Evolutionary conservation across 2,797 vertebrate species (phyloP), one percentile per base, ranked within the genome.

Genomic region (Lateolabrax maculatus): DNA sequence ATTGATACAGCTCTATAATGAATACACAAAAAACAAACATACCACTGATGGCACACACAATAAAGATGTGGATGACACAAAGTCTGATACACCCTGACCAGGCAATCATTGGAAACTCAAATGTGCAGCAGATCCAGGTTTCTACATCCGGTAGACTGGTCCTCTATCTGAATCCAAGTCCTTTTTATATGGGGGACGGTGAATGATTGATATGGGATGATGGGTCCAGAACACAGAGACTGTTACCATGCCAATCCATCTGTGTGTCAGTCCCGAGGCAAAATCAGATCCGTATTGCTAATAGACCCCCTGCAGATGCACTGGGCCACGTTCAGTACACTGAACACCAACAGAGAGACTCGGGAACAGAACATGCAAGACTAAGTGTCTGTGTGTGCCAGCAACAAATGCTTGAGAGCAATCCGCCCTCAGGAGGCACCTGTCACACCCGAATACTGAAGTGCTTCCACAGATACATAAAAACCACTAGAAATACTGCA

Each of bases 241-340:
- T 37, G 63, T 72, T 60, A 86, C 57, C 37, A 76, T 80, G 65
- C 44, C 74, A 64, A 68, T 62, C 75, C 57, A 79, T 86, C 71
- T 77, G 75, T 66, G 48, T 66, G 11, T 70, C 39, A 48, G 66
- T 87, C 77, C 63, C 23, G 37, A 84, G 78, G 80, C 61, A 69
- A 84, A 83, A 93, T 87, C 79, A 75, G 77, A 87, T 79, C 77
- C 29, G 73, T 80, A 79, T 36, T 80, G 46, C 63, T 78, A 79
- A 83, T 15, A 66, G 83, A 85, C 80, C 67, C 63, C 85, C 87
- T 66, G 65, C 84, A 75, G 80, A 79, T 76, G 46, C 68, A 72
- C 31, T 51, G 53, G 58, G 58, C 21, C 34, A 69, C 29, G 51
- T 49, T 84, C 67, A 71, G 43, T 39, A 49, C 31, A 19, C 16